These are phyloP conservation scores for Labrus mixtus DNA, from an alignment of 2,113 vertebrate genomes.

Conservation along the genomic window DNA sequence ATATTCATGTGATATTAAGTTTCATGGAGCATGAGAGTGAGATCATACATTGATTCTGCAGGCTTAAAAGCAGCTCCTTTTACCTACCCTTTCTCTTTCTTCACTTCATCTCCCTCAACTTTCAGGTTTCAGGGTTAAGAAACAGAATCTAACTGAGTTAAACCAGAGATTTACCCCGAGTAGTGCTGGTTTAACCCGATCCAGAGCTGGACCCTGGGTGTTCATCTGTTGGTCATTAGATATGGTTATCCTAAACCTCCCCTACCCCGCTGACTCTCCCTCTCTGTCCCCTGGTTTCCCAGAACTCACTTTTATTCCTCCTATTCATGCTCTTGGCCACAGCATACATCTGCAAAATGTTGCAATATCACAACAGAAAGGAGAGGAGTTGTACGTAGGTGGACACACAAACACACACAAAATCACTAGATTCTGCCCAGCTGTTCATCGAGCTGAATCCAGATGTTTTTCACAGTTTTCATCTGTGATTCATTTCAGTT, in stretches of 20 bases:
- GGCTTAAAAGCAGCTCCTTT: constrained; percentile 32
- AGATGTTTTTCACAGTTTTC: constrained; percentile 70
- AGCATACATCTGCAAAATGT: constrained; percentile 65
- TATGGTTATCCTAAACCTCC: constrained; percentile 61
- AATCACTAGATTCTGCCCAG: constrained; percentile 66
- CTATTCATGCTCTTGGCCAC: constrained; percentile 66
- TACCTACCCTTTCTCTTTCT: constrained; percentile 6
- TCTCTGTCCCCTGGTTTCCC: constrained; percentile 51
- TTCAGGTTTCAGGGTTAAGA: constrained; percentile 37
- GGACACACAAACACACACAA: constrained; percentile 36
- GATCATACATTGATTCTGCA: constrained; percentile 70
- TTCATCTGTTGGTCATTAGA: constrained; percentile 71
- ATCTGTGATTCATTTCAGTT: constrained; percentile 58
- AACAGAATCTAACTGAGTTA: constrained; percentile 23
- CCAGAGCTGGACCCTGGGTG: constrained; percentile 30
- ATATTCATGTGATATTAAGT: constrained; percentile 75
- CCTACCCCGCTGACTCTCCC: constrained; percentile 14
- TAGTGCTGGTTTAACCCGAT: constrained; percentile 41
- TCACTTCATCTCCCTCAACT: constrained; percentile 25
- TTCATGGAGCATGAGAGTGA: constrained; percentile 74
- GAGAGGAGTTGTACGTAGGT: constrained; percentile 47
- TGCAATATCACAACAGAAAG: constrained; percentile 65
- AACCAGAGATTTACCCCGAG: constrained; percentile 43
- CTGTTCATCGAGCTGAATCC: constrained; percentile 66
- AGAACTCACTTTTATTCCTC: constrained; percentile 64